These are phyloP conservation scores for Gopherus evgoodei DNA, from an alignment of 2,113 vertebrate genomes.

Conservation along the genomic window DNA sequence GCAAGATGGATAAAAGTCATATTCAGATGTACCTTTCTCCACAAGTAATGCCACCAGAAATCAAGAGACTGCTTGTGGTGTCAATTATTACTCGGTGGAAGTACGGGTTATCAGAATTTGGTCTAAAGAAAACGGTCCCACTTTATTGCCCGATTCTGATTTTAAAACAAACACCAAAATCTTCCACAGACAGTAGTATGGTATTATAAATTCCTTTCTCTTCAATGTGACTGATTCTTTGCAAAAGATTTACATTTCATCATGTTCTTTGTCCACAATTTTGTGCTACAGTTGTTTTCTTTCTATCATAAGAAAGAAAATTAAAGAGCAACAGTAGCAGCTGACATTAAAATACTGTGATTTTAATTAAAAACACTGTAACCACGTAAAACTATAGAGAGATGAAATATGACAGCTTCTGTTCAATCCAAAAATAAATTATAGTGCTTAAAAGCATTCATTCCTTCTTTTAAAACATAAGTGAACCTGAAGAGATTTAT, in stretches of 20 bases:
- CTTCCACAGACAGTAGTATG: neutral
- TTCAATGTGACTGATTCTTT: neutral
- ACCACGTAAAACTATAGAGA: neutral
- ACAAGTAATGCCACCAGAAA: neutral
- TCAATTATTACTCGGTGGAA: neutral
- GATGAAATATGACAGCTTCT: neutral
- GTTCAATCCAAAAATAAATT: neutral
- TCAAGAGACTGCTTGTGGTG: neutral
- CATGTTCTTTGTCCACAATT: slow-evolving; percentile 3
- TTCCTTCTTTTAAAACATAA: neutral
- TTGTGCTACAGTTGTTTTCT: neutral
- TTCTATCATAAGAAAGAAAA: neutral
- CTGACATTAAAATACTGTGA: neutral
- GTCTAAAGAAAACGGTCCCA: neutral
- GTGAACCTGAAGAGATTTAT: neutral
- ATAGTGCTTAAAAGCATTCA: neutral
- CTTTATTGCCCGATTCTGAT: neutral
- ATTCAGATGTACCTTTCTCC: neutral
- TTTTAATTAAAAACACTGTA: neutral
- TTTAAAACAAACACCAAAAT: neutral
- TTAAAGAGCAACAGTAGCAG: neutral
- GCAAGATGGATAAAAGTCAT: neutral
- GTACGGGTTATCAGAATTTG: neutral
- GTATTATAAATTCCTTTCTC: neutral
- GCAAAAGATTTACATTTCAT: neutral